phyloP scores from a whole-genome alignment of 2,888 invertebrate genomes.

The Pristionchus exspectatus region DNA sequence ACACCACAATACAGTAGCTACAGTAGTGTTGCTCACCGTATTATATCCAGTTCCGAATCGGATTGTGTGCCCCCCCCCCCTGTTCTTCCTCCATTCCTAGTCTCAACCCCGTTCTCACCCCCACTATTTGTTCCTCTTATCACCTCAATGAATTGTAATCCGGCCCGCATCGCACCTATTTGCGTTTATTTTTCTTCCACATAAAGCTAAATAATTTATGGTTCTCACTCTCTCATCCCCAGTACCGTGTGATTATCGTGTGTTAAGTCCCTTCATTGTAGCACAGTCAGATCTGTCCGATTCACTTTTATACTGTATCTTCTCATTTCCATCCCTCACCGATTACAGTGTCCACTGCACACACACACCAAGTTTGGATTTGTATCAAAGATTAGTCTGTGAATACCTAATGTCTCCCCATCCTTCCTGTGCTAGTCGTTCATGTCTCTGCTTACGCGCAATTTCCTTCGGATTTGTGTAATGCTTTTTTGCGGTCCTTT shows the following conservation, averaged over 20 bases:
- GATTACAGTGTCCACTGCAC: neutral
- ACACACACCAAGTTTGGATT: neutral
- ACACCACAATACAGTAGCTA: neutral
- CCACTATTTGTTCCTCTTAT: neutral
- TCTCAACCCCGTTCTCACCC: neutral
- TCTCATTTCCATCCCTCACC: neutral
- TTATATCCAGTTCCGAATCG: slow-evolving; percentile 3
- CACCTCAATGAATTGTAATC: slow-evolving; percentile 36
- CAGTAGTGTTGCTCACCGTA: neutral
- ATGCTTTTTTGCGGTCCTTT: slow-evolving; percentile 19
- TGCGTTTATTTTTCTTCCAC: slow-evolving; percentile 43
- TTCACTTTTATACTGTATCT: slow-evolving; percentile 46
- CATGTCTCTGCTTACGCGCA: slow-evolving; percentile 8
- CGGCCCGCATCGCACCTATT: neutral
- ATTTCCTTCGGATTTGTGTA: slow-evolving; percentile 20
- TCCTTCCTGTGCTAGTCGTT: slow-evolving; percentile 22
- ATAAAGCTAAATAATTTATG: slow-evolving; percentile 48
- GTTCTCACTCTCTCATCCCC: neutral
- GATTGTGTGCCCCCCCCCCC: too few species aligned
- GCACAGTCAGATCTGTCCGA: slow-evolving; percentile 16
- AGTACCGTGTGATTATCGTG: neutral
- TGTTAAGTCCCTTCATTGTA: slow-evolving; percentile 1
- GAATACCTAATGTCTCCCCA: slow-evolving; percentile 36
- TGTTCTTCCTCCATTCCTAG: slow-evolving; percentile 33
- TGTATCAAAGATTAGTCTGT: slow-evolving; percentile 47